These are phyloP conservation scores for Polypterus senegalus DNA, from an alignment of 2,113 vertebrate species.

Conservation along the genomic window DNA sequence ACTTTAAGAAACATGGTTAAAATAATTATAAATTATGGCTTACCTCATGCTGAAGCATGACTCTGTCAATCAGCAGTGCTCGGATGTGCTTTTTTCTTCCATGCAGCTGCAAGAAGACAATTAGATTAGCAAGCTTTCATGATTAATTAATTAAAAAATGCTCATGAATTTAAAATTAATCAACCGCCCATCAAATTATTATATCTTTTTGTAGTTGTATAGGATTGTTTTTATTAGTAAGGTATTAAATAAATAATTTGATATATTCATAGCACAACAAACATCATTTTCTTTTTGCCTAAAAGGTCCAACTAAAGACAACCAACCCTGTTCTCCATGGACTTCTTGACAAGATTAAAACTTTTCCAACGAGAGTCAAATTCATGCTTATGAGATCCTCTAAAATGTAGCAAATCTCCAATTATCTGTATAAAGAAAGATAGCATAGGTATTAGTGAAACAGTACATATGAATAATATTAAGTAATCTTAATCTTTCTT, in stretches of 20 bases:
- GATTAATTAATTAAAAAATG: too few species aligned
- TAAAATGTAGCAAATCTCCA: constrained; percentile 83
- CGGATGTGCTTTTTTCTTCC: constrained; percentile 92
- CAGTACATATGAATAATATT: too few species aligned
- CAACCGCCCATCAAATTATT: too few species aligned
- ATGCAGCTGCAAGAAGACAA: constrained; percentile 61
- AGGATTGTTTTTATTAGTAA: too few species aligned
- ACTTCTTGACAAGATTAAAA: constrained; percentile 93
- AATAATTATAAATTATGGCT: neutral
- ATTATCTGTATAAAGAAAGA: constrained; percentile 63
- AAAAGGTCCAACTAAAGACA: neutral
- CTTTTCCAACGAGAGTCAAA: constrained; percentile 96
- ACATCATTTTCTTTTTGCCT: neutral
- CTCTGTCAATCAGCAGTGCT: constrained; percentile 84
- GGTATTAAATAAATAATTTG: too few species aligned
- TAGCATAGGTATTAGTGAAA: neutral
- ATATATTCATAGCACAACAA: neutral
- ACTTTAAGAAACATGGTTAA: too few species aligned
- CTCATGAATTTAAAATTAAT: too few species aligned
- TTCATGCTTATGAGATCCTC: constrained; percentile 90
- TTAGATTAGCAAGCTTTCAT: too few species aligned
- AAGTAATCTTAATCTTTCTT: neutral
- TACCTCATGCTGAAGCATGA: constrained; percentile 96
- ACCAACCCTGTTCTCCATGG: constrained; percentile 94
- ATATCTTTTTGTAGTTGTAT: too few species aligned